These are phyloP conservation scores for Agrypnus murinus DNA, from an alignment of 2,888 invertebrate genomes.

Conservation along the genomic window DNA sequence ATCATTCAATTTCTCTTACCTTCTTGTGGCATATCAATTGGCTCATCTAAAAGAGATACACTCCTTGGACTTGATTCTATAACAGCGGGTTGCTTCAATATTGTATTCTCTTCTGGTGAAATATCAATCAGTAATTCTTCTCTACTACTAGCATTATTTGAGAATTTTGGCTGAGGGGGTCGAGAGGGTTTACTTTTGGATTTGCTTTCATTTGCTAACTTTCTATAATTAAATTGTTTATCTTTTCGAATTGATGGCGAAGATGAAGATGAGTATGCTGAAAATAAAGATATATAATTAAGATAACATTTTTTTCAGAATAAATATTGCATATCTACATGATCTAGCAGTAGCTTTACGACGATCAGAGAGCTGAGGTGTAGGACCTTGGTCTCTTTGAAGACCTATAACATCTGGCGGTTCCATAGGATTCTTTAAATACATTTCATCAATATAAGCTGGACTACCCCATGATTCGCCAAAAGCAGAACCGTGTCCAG, in stretches of 20 bases:
- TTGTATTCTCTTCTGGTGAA: conserved; percentile 73
- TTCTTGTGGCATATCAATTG: conserved; percentile 81
- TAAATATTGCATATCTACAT: conserved; percentile 22
- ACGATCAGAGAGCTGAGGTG: conserved; percentile 70
- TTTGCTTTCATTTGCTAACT: conserved; percentile 82
- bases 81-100: conserved; percentile 30
- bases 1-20: conserved; percentile 66
- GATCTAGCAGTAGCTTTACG: conserved; percentile 63
- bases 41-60: conserved; percentile 81
- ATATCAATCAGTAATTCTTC: conserved; percentile 87
- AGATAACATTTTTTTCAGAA: neutral
- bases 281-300: conserved; percentile 7
- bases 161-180: conserved; percentile 69
- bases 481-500: conserved; percentile 83
- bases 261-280: conserved; percentile 42
- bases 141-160: conserved; percentile 68
- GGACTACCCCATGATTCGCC: conserved; percentile 92
- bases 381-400: conserved; percentile 52
- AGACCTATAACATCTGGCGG: conserved; percentile 78
- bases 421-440: conserved; percentile 84
- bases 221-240: conserved; percentile 89
- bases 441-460: conserved; percentile 84
- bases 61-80: conserved; percentile 58
- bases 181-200: conserved; percentile 67
- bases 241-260: conserved; percentile 58